Evolutionary conservation across 35 echinoderm and acorn worm species (phyloP).

Genomic region (Lytechinus variegatus): DNA sequence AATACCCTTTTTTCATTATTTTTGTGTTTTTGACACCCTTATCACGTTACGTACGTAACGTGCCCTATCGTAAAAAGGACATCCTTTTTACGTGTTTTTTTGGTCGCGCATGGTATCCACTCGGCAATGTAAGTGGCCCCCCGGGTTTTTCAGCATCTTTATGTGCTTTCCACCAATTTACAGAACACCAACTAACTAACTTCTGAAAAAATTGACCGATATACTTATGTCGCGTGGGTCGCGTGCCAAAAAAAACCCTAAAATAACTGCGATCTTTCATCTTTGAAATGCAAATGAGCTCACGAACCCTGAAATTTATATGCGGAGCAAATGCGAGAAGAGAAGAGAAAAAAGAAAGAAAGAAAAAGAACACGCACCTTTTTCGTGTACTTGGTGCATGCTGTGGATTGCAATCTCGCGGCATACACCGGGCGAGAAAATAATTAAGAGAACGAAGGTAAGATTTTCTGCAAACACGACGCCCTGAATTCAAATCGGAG

Average conservation of each 20-base stretch:
- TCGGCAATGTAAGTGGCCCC: no score
- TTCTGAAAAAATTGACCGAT: neutral
- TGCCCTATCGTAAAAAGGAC: no score
- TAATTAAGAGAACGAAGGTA: neutral
- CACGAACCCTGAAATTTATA: neutral
- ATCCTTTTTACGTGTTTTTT: no score
- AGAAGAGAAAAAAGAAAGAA: neutral
- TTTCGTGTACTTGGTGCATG: neutral
- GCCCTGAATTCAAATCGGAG: neutral
- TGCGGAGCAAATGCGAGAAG: neutral
- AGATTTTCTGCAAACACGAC: constrained; percentile 11
- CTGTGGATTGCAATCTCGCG: neutral
- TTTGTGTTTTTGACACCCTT: no score
- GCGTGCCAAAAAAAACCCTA: neutral
- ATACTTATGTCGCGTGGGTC: neutral
- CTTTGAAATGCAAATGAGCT: neutral
- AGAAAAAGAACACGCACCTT: neutral
- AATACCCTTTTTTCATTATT: no score
- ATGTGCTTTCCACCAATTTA: no score
- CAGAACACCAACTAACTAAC: neutral
- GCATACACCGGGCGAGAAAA: neutral
- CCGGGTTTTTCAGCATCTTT: no score
- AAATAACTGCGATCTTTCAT: neutral
- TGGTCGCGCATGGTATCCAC: no score
- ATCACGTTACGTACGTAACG: no score